These are phyloP conservation scores for Diadumene lineata DNA, from an alignment of 92 coral and sea anemone species.

Conservation along the genomic window DNA sequence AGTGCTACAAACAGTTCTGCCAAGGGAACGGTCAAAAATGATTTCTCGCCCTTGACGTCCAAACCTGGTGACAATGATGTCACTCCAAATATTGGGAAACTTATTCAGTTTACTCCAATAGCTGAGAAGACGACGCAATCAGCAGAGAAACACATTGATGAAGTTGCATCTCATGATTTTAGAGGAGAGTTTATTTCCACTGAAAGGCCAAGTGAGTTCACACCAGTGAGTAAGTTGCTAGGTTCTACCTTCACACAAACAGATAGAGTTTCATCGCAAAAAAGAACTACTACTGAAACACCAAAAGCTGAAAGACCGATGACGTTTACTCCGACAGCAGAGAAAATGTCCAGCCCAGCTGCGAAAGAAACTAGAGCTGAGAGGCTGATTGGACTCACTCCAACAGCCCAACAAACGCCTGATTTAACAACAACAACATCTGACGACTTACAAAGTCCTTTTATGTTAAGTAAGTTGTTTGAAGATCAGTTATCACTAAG, in stretches of 20 bases:
- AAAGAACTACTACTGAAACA: background rate
- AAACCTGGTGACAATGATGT: background rate
- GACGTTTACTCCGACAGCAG: background rate
- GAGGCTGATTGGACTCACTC: background rate
- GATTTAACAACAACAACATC: background rate
- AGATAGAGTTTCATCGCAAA: too few relatives aligned
- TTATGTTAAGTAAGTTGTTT: slow-evolving; percentile 2
- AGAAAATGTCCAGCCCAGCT: background rate
- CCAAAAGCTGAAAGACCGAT: background rate
- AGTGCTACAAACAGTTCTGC: background rate
- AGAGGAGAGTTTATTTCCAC: too few relatives aligned
- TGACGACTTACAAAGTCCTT: background rate
- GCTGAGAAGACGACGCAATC: background rate
- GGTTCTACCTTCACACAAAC: too few relatives aligned
- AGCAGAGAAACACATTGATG: background rate
- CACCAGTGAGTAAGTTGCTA: too few relatives aligned
- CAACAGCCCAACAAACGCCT: background rate
- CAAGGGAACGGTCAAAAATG: background rate
- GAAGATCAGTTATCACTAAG: slow-evolving; percentile 11
- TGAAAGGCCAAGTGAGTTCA: too few relatives aligned
- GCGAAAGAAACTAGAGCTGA: background rate
- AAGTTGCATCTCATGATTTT: too few relatives aligned
- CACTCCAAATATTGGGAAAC: slow-evolving; percentile 1
- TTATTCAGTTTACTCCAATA: background rate
- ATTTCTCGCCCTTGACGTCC: background rate